Percentiles rank a stretch among this genome's conserved stretches.
These are phyloP conservation scores for Cryptocephalus primarius DNA, from an alignment of 2,888 invertebrate species.

Conservation along the genomic window DNA sequence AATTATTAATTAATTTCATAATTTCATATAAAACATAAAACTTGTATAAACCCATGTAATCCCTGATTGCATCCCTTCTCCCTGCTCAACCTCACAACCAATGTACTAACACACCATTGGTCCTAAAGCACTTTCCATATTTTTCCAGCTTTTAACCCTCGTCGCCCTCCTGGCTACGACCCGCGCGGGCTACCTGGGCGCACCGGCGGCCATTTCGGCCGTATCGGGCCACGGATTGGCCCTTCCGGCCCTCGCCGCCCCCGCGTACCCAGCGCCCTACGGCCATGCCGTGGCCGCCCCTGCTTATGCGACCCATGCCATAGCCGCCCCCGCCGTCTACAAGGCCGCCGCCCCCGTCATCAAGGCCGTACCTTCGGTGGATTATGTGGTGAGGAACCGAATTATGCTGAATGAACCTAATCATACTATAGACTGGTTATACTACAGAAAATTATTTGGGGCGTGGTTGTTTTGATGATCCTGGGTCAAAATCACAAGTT, in stretches of 20 bases:
- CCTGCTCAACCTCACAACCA: no score
- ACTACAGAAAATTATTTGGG: neutral
- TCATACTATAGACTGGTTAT: neutral
- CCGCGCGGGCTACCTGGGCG: constrained; percentile 41
- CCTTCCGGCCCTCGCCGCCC: constrained; percentile 13
- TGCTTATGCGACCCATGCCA: constrained; percentile 4
- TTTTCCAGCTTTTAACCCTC: constrained; percentile 30
- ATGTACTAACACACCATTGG: no score
- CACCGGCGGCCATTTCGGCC: constrained; percentile 21
- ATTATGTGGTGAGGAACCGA: constrained; percentile 22
- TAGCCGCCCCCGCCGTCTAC: constrained; percentile 6
- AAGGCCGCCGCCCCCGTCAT: constrained; percentile 6
- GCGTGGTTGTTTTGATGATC: no score
- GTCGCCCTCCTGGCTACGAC: constrained; percentile 34
- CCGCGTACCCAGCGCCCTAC: constrained; percentile 12
- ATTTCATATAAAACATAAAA: no score
- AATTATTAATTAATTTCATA: no score
- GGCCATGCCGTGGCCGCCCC: constrained; percentile 13
- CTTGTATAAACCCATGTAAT: no score
- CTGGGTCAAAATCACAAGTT: no score
- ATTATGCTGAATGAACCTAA: no score
- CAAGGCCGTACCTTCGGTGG: constrained; percentile 26
- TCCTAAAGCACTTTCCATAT: no score
- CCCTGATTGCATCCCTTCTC: no score
- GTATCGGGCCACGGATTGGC: constrained; percentile 15